Evolutionary conservation across 2,888 invertebrate genomes (phyloP), one percentile per base, ranked within the genome.

Genomic region (Escarpia spicata): DNA sequence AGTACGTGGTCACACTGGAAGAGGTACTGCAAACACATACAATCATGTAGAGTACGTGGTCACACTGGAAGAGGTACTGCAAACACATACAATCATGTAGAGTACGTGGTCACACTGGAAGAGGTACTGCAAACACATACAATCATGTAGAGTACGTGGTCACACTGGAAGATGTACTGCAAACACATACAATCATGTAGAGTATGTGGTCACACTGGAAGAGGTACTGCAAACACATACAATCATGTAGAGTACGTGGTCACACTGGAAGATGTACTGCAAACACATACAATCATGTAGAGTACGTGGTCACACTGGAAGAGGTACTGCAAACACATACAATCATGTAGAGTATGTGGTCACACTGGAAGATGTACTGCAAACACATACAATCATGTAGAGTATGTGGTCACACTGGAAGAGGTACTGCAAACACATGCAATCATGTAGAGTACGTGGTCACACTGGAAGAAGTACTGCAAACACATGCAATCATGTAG

Each of bases 81-180:
- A 95, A 75, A 99, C 98, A 15, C 99, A 98, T 26, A 98, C 98
- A 93, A 99, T 97, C 0, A 99, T 98, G 96, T 99, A 99, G 43
- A 98, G 97, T 94, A 98, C 98, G 96, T 98, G 98, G 95, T 99
- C 99, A 97, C 98, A 98, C 96, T 98, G 98, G 95, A 99, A 98
- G 93, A 99, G 97, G 92, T 98, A 97, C 96, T 96, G 95, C 92
- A 95, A 75, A 99, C 98, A 15, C 99, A 98, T 26, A 98, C 98
- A 93, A 99, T 97, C 0, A 99, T 98, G 96, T 99, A 99, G 43
- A 98, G 97, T 94, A 98, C 98, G 96, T 98, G 98, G 95, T 99
- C 99, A 97, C 98, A 98, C 96, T 98, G 98, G 95, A 99, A 98
- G 93, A 99, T 97, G 92, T 98, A 97, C 96, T 96, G 95, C 92